Percentiles rank a stretch among this genome's conserved stretches.
These are phyloP conservation scores for Drosophila eohydei DNA, from an alignment of 2,888 invertebrate genomes.

Conservation along the genomic window DNA sequence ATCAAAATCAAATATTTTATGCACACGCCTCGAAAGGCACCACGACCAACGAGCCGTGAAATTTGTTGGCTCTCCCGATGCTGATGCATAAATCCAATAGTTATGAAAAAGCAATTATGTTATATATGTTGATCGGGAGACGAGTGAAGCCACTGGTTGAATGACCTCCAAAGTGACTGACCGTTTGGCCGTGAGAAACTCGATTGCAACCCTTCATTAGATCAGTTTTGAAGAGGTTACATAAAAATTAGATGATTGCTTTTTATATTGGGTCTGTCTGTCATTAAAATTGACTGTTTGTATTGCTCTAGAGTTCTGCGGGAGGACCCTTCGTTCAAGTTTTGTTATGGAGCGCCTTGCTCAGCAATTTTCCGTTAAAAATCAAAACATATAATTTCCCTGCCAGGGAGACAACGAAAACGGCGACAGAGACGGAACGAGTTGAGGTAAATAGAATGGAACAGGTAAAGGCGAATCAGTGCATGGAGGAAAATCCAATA, in stretches of 20 bases:
- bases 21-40: constrained; percentile 67
- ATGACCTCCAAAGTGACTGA: constrained; percentile 66
- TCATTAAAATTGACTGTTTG: constrained; percentile 74
- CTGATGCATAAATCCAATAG: constrained; percentile 61
- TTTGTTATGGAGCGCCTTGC: constrained; percentile 31
- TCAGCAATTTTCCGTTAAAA: constrained; percentile 75
- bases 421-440: constrained; percentile 27
- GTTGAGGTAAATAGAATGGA: constrained; percentile 33
- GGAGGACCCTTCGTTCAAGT: constrained; percentile 16
- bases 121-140: neutral
- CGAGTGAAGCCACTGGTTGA: constrained; percentile 47
- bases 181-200: constrained; percentile 63
- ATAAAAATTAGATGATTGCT: constrained; percentile 69
- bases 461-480: constrained; percentile 58
- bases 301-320: constrained; percentile 32
- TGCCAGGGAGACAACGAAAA: constrained; percentile 1
- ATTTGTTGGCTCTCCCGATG: constrained; percentile 43
- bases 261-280: constrained; percentile 60
- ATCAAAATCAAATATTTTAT: constrained; percentile 70
- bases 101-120: constrained; percentile 69
- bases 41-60: constrained; percentile 72
- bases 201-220: constrained; percentile 63
- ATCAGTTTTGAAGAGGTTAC: constrained; percentile 64
- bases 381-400: constrained; percentile 78
- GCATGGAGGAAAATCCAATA: constrained; percentile 69